Evolutionary conservation across 1,140 invertebrate species (phyloP), one percentile per base, ranked within the genome.

Genomic region (Hirudo medicinalis): DNA sequence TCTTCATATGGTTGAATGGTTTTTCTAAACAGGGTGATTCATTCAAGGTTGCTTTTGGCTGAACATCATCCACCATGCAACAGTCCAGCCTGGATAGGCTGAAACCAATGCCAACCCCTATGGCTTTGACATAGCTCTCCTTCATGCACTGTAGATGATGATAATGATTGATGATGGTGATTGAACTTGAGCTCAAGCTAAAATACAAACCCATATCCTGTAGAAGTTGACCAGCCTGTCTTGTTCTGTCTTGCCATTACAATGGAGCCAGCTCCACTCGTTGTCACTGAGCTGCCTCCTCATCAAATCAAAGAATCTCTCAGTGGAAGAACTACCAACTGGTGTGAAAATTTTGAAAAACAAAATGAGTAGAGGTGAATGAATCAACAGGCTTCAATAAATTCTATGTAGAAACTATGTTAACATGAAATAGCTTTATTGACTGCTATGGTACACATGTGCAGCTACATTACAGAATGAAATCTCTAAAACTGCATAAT

Each of bases 91-190:
- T 84, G 74, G 85, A 80, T 27, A 97, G 83, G 76, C 91, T 86
- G 75, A 90, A 84, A 0, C 87, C 88, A 57, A 97, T 88, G 32
- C 94, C 94, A 22, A 88, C 82, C 27, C 93, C 92, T 66, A 89
- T 84, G 72, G 92, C 92, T 84, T 97, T 97, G 0, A 93, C 88
- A 79, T 92, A 93, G 80, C 91, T 91, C 80, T 97, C 94, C 83
- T 97, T 97, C n/a, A 97, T 82, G 75, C 90, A 89, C 82, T 82
- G 75, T 71, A 81, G 78, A 72, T 25, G 25, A 75, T 55, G 53
- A 69, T 29, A 9, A 36, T 19, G 40, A 71, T 22, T 71, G 69
- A 71, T n/a, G 36, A 29, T 29, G 15, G 11, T 36, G 17, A 70
- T 54, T 4, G 20, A 20, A 49, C 4, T 11, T 63, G 29, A 55